Base-by-base conservation (phyloP, 2,888 invertebrate species). In the Zele albiditarsus region DNA sequence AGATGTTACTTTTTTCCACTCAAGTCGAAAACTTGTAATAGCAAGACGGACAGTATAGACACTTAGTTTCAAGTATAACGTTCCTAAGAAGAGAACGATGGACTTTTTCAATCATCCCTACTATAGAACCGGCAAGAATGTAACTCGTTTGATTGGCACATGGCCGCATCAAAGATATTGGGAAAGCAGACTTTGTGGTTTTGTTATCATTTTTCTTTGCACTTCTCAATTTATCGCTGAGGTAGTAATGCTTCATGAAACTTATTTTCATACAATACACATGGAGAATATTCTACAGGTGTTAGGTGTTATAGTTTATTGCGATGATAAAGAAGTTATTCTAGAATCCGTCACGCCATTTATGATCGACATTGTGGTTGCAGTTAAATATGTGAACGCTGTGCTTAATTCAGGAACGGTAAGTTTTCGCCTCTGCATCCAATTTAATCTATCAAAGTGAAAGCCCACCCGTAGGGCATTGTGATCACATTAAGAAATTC, bases 121-220 rank as follows among this genome's bases (percentile, higher is more conserved):
- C 31, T 80, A 78, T 38, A 71, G 73, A 27, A 38, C 73, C 0
- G 73, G 71, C 58, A 77, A 71, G 25, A 46, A 25, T 49, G 20
- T 75, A 16, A 53, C 74, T 58, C 27, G 10, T 16, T 4, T 65
- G 14, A 67, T 79, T 20, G 79, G 79, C 1, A 70, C 58, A 60
- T 79, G 79, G 79, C 79, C 79, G 20, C 74, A 76, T 68, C 79
- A 79, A 28, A 42, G 75, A 27, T 2, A 31, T 25, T 16, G 25
- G n/a, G 67, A 74, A 23, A 62, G 27, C 28, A 3, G 42, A 20
- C 3, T 46, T 46, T 46, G 33, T 31, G 10, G 60, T 5, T 42
- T 27, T 10, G 2, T 46, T 10, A 62, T 27, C 25, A n/a, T 60
- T 25, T 4, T 62, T 27, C n/a, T 49, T 16, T 63, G 27, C 23